A percentile compares a stretch with the other conserved stretches of the same genome.
Evolutionary conservation across 1,140 invertebrate genomes (phyloP).

Genomic region (Ceratina calcarata): DNA sequence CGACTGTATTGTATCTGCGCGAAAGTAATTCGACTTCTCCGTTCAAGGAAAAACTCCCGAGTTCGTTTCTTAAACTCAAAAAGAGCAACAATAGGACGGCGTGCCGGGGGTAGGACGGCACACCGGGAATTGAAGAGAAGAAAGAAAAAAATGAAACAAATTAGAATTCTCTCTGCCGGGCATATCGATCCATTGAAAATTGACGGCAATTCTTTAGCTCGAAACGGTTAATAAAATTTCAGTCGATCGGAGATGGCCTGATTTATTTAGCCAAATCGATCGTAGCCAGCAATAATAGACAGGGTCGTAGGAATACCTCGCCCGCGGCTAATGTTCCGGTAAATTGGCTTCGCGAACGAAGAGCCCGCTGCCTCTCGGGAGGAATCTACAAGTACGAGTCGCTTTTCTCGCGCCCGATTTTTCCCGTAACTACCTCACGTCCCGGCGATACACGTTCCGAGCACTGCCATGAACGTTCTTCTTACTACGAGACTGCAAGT

Average conservation of each 20-base stretch:
- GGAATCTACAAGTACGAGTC: conserved; percentile 65
- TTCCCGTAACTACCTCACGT: conserved; percentile 71
- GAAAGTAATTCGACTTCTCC: conserved; percentile 62
- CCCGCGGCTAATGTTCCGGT: conserved; percentile 75
- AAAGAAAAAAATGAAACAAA: too few species aligned
- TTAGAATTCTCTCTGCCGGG: too few species aligned
- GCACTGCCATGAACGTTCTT: conserved; percentile 16
- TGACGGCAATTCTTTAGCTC: too few species aligned
- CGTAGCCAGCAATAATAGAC: conserved; percentile 33
- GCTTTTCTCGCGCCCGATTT: conserved; percentile 50
- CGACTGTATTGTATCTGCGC: conserved; percentile 35
- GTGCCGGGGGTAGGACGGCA: too few species aligned
- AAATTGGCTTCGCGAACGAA: conserved; percentile 75
- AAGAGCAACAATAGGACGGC: not conserved
- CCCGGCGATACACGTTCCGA: conserved; percentile 54
- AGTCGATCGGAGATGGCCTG: conserved; percentile 12
- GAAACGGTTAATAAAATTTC: too few species aligned
- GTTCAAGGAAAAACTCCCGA: conserved; percentile 4
- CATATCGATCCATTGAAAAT: too few species aligned
- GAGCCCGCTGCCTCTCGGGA: conserved; percentile 68
- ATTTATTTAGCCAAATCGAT: not conserved
- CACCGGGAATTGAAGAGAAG: too few species aligned
- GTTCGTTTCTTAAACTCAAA: conserved; percentile 2
- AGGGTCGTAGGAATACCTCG: conserved; percentile 60
- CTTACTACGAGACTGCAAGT: not conserved